Percentiles rank a stretch among this genome's conserved stretches.
Conservation (phyloP, 1,140 invertebrate species). For the Apis laboriosa region DNA sequence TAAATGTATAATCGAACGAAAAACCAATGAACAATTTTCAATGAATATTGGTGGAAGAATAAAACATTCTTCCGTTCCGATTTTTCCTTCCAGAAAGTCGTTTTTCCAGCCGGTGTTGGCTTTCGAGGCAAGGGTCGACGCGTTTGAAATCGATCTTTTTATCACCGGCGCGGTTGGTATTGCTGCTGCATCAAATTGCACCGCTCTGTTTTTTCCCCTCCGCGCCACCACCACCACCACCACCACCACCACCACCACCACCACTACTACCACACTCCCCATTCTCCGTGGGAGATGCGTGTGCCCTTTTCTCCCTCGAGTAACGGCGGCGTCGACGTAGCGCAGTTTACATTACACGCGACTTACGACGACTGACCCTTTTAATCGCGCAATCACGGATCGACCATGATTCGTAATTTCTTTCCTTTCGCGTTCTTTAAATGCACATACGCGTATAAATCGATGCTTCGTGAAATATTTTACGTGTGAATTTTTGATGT, state of each 20-base stretch:
- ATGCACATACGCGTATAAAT: background rate
- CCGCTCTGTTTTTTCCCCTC: background rate
- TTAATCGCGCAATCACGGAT: background rate
- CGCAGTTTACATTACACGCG: background rate
- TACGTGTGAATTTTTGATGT: too few relatives aligned
- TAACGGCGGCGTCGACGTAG: too few relatives aligned
- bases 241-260: too few relatives aligned
- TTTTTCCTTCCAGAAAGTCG: background rate
- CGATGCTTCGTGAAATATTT: background rate
- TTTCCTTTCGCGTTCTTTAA: background rate
- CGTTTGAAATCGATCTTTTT: conserved; percentile 29
- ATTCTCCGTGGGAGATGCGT: conserved; percentile 26
- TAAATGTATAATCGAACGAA: too few relatives aligned
- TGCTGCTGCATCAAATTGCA: conserved; percentile 25
- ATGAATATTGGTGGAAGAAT: background rate
- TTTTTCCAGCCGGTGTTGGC: background rate
- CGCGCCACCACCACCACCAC: background rate
- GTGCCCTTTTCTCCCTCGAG: background rate
- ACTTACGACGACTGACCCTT: background rate
- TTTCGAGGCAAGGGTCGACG: conserved; percentile 15
- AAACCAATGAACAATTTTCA: background rate
- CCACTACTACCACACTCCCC: too few relatives aligned
- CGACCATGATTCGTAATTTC: background rate
- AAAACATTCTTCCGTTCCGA: background rate
- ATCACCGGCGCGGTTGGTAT: conserved; percentile 4